These are phyloP conservation scores for Alcis repandata DNA, from an alignment of 2,888 invertebrate genomes.

Conservation along the genomic window DNA sequence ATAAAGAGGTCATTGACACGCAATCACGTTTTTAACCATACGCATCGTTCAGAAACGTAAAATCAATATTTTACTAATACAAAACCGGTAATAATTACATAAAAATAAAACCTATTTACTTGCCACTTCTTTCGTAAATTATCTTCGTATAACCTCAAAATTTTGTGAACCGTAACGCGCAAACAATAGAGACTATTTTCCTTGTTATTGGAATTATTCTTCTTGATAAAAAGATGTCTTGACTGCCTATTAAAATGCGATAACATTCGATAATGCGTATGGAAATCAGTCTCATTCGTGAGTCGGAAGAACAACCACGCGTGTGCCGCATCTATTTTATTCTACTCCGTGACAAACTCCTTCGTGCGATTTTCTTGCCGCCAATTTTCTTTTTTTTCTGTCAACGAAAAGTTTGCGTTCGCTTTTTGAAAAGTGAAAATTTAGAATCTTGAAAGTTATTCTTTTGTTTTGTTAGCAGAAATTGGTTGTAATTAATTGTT, in stretches of 20 bases:
- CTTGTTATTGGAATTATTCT: background rate
- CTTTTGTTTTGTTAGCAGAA: background rate
- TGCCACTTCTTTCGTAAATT: conserved; percentile 6
- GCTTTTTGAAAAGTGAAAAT: background rate
- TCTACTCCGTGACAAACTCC: conserved; percentile 7
- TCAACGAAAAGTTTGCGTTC: background rate
- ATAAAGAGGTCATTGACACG: conserved; percentile 21
- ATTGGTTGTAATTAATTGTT: background rate
- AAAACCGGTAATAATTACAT: conserved; percentile 13
- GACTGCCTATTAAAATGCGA: conserved; percentile 27
- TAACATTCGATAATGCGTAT: conserved; percentile 35
- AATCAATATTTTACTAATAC: conserved; percentile 10
- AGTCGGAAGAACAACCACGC: conserved; percentile 15
- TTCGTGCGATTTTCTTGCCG: conserved; percentile 14
- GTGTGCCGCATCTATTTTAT: conserved; percentile 13
- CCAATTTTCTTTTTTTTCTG: conserved; percentile 2
- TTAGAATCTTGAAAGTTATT: background rate
- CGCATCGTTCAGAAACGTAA: conserved; percentile 14
- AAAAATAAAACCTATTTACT: conserved; percentile 11
- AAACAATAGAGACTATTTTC: background rate
- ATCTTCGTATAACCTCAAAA: conserved; percentile 13
- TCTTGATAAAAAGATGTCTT: conserved; percentile 10
- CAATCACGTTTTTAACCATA: conserved; percentile 20
- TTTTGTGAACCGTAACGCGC: conserved; percentile 5
- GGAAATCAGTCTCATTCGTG: conserved; percentile 30